Percentiles rank a stretch among this genome's conserved stretches.
Evolutionary conservation across 2,888 invertebrate species (phyloP).

Genomic region (Odontothrips loti): DNA sequence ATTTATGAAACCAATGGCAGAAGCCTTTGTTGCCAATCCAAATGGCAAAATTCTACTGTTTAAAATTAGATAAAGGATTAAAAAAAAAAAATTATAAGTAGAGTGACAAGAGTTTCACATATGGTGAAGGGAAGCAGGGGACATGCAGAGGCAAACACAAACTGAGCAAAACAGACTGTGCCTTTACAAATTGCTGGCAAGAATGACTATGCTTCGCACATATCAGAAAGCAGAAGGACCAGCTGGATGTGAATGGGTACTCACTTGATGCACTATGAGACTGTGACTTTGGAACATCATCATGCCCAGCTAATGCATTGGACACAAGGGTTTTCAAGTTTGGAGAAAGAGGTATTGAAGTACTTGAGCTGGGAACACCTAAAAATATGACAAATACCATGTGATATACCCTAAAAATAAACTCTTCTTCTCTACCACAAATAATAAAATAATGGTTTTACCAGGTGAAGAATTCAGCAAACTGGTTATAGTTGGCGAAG

Average conservation of each 20-base stretch:
- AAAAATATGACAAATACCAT: slow-evolving; percentile 28
- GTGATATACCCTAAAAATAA: neutral
- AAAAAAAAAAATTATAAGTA: neutral
- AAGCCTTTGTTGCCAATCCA: neutral
- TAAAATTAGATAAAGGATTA: neutral
- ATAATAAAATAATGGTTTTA: slow-evolving; percentile 15
- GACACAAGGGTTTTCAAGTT: slow-evolving; percentile 53
- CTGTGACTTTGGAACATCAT: slow-evolving; percentile 36
- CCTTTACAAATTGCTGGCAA: slow-evolving; percentile 3
- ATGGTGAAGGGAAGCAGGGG: neutral
- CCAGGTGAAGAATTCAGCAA: slow-evolving; percentile 47
- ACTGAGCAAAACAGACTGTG: neutral
- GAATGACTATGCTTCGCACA: neutral
- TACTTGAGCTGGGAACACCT: slow-evolving; percentile 33
- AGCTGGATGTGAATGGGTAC: neutral
- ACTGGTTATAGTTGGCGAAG: slow-evolving; percentile 54
- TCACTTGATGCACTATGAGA: slow-evolving; percentile 55
- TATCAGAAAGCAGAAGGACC: slow-evolving; percentile 18
- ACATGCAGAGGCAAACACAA: neutral
- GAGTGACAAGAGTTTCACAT: neutral
- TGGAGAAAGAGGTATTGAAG: slow-evolving; percentile 46
- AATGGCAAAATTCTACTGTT: neutral
- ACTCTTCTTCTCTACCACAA: too few species aligned
- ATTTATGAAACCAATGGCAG: neutral
- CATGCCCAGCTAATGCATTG: slow-evolving; percentile 47